phyloP scores from a whole-genome alignment of 2,113 vertebrate species.

The Donacobius atricapilla region DNA sequence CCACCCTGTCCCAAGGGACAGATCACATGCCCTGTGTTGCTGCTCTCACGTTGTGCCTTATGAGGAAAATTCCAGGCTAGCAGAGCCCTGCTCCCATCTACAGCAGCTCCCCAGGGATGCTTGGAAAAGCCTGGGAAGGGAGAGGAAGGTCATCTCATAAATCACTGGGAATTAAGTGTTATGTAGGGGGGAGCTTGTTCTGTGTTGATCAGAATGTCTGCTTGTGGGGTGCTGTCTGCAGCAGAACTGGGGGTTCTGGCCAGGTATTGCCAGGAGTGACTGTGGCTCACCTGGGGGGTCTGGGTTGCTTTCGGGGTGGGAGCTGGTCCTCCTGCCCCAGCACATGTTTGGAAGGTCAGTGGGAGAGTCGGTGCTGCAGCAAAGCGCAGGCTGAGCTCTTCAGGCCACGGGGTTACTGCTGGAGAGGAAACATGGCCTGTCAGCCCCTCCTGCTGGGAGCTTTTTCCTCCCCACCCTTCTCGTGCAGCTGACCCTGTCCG shows the following conservation, averaged over 20 bases:
- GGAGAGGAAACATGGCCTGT: neutral
- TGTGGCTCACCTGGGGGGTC: neutral
- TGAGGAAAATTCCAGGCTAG: neutral
- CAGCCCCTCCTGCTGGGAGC: accelerated
- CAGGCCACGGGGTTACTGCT: neutral
- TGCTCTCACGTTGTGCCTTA: neutral
- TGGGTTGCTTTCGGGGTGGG: neutral
- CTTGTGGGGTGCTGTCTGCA: neutral
- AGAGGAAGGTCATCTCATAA: too few relatives aligned
- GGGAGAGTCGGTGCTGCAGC: accelerated
- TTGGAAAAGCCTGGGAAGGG: neutral
- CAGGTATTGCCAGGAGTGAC: neutral
- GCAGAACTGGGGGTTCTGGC: accelerated
- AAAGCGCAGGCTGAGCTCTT: neutral
- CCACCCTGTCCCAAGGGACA: neutral
- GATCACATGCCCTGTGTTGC: neutral
- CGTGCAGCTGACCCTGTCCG: accelerated
- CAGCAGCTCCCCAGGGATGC: neutral
- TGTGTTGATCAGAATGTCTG: neutral
- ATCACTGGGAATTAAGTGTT: neutral
- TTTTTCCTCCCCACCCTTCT: neutral
- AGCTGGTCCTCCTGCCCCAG: neutral
- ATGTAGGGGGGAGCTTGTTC: accelerated
- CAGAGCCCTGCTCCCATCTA: neutral
- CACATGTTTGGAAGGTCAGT: neutral